phyloP scores from a whole-genome alignment of 2,888 invertebrate species.

The Serripes groenlandicus region DNA sequence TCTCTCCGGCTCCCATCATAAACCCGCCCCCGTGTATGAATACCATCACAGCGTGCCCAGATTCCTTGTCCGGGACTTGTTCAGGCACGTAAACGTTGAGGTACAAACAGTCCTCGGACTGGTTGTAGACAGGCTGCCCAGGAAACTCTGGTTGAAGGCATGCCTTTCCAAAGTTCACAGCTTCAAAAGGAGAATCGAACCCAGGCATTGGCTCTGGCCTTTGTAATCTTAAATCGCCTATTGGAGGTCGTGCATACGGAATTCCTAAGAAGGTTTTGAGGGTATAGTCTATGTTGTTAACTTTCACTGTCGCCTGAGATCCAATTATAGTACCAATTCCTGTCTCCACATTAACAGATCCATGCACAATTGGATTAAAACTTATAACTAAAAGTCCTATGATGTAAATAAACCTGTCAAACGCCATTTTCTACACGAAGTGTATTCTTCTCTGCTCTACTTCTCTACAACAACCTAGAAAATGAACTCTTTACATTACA shows the following conservation, averaged over 20 bases:
- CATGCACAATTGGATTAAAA: background rate
- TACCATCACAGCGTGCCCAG: constrained; percentile 90
- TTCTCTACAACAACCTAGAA: no score
- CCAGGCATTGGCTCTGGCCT: background rate
- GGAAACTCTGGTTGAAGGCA: background rate
- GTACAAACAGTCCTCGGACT: constrained; percentile 96
- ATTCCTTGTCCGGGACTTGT: constrained; percentile 5
- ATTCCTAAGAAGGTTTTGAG: background rate
- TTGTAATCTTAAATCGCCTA: constrained; percentile 1
- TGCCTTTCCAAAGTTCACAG: background rate
- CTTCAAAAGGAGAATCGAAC: background rate
- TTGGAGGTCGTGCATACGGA: constrained; percentile 10
- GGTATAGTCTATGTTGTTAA: background rate
- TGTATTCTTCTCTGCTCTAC: no score
- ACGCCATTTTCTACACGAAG: background rate
- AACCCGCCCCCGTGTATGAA: constrained; percentile 98
- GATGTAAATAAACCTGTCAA: background rate
- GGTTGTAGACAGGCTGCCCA: background rate
- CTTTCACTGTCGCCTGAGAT: background rate
- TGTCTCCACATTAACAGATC: background rate
- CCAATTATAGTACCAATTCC: constrained; percentile 8
- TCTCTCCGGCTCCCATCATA: constrained; percentile 94
- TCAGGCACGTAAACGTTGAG: constrained; percentile 96
- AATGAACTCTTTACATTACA: no score
- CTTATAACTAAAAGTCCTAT: background rate